Base-by-base conservation (phyloP, 2,113 vertebrate genomes). In the Colaptes auratus region DNA sequence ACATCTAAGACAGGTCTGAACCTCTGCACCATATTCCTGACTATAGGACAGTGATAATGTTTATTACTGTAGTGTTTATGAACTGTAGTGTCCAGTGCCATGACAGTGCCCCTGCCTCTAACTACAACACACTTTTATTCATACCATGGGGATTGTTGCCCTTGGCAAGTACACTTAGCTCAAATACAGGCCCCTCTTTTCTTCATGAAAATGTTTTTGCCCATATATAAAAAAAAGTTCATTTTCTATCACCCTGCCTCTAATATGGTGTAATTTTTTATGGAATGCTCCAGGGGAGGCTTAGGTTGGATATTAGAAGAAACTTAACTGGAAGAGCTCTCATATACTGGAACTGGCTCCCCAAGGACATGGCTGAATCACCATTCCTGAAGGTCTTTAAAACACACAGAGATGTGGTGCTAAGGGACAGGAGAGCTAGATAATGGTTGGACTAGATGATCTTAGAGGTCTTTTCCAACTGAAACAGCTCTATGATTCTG, bases 211-310 rank as follows among this genome's bases (percentile, higher is more conserved):
- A 50, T 15, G 15, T 2, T 78, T 90, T 71, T 48, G 44, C 5
- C 2, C 28, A 72, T 64, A 81, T 10, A 50, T 6, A 71, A 36
- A 88, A 36, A 88, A 55, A 28, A 2, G 5, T 64, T 2, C 3
- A 27, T 0, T 53, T 87, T 61, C 70, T 79, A 35, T 10, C 9
- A 87, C 2, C 3, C 9, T 64, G 12, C 16, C 48, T 89, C 44
- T 78, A 56, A 46, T 18, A 72, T 0, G 1, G 52, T 21, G 2
- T 6, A 63, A 35, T 4, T 2, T 65, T 53, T 67, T 30, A 2
- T 67, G 28, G 55, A 11, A 90, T 2, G 9, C 10, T 74, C 23
- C 50, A 52, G 23, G 50, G 50, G 23, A 24, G 23, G 50, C 24
- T 52, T 52, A 52, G 23, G 50, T 52, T 24, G 11, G 50, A 24